Base-by-base conservation (phyloP, 2,888 invertebrate species). In the Drosophila mettleri region DNA sequence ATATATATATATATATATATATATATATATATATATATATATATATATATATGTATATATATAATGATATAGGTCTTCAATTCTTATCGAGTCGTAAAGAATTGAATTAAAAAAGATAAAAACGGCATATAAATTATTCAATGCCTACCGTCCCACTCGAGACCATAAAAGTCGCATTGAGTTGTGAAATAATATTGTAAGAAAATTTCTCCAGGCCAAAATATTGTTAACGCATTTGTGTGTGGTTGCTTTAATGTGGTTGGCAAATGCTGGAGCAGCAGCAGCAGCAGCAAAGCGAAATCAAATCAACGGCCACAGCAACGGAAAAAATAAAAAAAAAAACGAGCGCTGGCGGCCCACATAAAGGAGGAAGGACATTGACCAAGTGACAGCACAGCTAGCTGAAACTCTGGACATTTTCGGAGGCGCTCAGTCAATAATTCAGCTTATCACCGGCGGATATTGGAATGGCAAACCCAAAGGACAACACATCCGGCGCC, bases 401-500 rank as follows among this genome's bases (percentile, higher is more conserved):
- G 39, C 24, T 41, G 39, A 20, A 65, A 39, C 22, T 33, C 70
- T 51, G 43, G 43, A 54, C 34, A 34, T 53, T 39, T 16, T 29
- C 3, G 16, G 20, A 31, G 65, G 18, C 59, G 66, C 69, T 55
- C 77, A 80, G 86, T 81, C 89, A 88, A 90, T 90, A 91, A 90
- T 90, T 91, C 90, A 90, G 89, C 84, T 90, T 90, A 91, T 91
- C 91, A 91, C 91, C 91, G 90, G 90, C 90, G 91, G 90, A 90
- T 91, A 90, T 90, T 91, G 76, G 83, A 85, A 77, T 70, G 71
- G 57, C 85, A 89, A 90, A 84, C 79, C 79, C 81, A 86, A 83
- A 86, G 89, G 90, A 90, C 86, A 89, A 89, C 78, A 86, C 72
- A 83, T 83, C 88, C 83, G 88, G 61, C 27, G 70, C 83, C 80